Base-by-base conservation (phyloP, 92 coral and sea anemone species). In the Heliopora coerulea region DNA sequence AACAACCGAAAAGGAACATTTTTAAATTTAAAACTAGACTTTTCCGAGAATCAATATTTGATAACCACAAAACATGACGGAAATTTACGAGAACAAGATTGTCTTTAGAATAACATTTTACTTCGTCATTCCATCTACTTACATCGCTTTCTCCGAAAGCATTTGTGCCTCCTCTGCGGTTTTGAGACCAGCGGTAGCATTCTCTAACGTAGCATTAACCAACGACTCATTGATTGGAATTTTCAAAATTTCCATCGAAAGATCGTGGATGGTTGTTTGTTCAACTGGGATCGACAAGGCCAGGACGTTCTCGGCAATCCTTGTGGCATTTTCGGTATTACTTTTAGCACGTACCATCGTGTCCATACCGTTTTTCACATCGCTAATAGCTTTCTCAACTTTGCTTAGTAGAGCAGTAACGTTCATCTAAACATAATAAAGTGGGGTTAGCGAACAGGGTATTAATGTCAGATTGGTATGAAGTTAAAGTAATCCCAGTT, bases 121-220 rank as follows among this genome's bases (percentile, higher is more conserved):
- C n/a, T n/a, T n/a, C n/a, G n/a, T n/a, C n/a, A n/a, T n/a, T n/a
- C n/a, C n/a, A 15, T 6, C 33, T 10, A 83, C 96, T 84, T 82
- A 93, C 98, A 85, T 83, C 56, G 98, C 98, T 54, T 54, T 79
- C 61, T 90, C 76, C 30, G 98, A 91, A 26, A 89, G 60, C 29
- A 7, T 75, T 49, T 90, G 96, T 56, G 89, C 96, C 41, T 78
- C 84, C 31, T 84, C 59, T 31, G 98, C 98, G 61, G 82, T 80
- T 39, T 79, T 56, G 8, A 93, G 89, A 32, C 96, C 91, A 68
- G 83, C 85, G 56, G 89, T 89, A 3, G 98, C 96, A 8, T 88
- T 82, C 17, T 87, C 86, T 33, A 73, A 82, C 11, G 98, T 93
- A 49, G 77, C 78, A 72, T 93, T 90, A 34, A 93, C 86, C 54